These are phyloP conservation scores for Lineus longissimus DNA, from an alignment of 1,140 invertebrate genomes.

Conservation along the genomic window DNA sequence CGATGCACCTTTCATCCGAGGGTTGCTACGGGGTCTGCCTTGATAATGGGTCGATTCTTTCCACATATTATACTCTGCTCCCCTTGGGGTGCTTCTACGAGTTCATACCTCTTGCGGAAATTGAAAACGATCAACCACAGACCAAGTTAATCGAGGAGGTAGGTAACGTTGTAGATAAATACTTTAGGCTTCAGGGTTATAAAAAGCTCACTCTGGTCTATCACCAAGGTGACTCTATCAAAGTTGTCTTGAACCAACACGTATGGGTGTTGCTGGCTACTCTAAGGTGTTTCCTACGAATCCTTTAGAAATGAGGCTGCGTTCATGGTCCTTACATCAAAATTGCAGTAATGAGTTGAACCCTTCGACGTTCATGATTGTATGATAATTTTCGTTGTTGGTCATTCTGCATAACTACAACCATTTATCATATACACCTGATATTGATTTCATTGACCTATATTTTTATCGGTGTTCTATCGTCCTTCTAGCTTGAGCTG, in stretches of 20 bases:
- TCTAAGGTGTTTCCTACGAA: no score
- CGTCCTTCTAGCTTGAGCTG: not conserved
- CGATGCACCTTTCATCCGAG: not conserved
- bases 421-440: no score
- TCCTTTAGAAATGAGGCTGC: no score
- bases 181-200: not conserved
- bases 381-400: no score
- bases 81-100: not conserved
- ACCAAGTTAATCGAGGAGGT: not conserved
- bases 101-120: not conserved
- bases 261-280: no score
- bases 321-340: no score
- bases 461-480: not conserved
- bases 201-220: not conserved
- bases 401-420: no score
- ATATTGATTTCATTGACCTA: no score
- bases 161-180: not conserved
- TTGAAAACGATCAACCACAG: not conserved
- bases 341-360: no score
- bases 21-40: not conserved
- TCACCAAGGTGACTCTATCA: not conserved
- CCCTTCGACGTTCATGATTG: no score
- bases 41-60: not conserved
- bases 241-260: no score
- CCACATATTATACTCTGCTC: not conserved